A percentile compares a stretch with the other conserved stretches of the same genome.
These are phyloP conservation scores for Spheniscus mendiculus DNA, from an alignment of 2,113 vertebrate species.

Conservation along the genomic window DNA sequence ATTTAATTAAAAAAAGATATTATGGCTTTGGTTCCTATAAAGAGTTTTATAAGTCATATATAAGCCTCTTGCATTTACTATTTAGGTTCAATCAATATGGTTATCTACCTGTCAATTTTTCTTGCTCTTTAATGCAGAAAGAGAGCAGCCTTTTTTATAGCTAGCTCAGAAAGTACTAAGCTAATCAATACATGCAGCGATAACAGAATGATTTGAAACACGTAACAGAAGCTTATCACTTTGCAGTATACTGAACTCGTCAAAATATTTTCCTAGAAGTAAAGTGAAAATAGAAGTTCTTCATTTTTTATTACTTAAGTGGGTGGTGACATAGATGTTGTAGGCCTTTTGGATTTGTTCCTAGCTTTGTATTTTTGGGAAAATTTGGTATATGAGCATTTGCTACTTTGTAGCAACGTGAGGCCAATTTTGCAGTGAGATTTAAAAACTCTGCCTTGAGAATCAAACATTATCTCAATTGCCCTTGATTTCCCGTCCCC, in stretches of 20 bases:
- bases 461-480: background rate
- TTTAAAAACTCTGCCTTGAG: background rate
- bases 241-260: constrained; percentile 64
- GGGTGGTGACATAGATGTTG: constrained; percentile 49
- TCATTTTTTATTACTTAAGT: constrained; percentile 62
- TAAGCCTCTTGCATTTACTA: constrained; percentile 68
- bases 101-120: constrained; percentile 82
- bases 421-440: background rate
- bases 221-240: constrained; percentile 76
- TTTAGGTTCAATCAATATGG: constrained; percentile 76
- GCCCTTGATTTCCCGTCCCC: background rate
- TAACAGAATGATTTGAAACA: constrained; percentile 78
- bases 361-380: constrained; percentile 24
- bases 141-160: constrained; percentile 68
- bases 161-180: constrained; percentile 64
- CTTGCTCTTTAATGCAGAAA: constrained; percentile 71
- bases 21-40: constrained; percentile 14
- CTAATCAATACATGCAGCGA: constrained; percentile 77
- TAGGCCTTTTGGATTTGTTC: constrained; percentile 52
- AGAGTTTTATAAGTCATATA: constrained; percentile 50
- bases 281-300: constrained; percentile 66
- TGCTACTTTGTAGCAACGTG: background rate
- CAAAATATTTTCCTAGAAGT: constrained; percentile 78
- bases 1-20: constrained; percentile 24
- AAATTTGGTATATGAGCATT: background rate